Conservation (phyloP, 2,888 invertebrate species). For the Dryomyza anilis region DNA sequence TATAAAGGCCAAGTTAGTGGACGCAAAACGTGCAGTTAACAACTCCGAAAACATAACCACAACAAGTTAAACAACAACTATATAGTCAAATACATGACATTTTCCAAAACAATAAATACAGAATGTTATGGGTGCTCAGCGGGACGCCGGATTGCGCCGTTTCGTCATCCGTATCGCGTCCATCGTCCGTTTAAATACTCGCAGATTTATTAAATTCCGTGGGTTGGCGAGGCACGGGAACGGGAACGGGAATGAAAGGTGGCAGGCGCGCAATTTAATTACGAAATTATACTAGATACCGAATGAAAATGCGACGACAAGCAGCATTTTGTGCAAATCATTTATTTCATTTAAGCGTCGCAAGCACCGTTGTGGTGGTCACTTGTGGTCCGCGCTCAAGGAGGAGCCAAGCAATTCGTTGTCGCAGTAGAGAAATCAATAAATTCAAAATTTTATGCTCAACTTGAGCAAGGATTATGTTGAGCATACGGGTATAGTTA, state of each 20-base stretch:
- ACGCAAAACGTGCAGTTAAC: slow-evolving; percentile 23
- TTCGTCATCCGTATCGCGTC: neutral
- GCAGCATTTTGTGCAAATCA: slow-evolving; percentile 27
- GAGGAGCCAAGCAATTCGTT: too few relatives aligned
- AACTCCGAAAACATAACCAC: slow-evolving; percentile 6
- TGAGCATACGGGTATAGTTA: too few relatives aligned
- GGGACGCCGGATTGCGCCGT: neutral
- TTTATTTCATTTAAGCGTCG: slow-evolving; percentile 21
- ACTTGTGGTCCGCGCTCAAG: too few relatives aligned
- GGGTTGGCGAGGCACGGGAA: too few relatives aligned
- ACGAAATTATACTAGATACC: slow-evolving; percentile 41
- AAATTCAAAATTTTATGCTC: neutral
- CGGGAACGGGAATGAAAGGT: too few relatives aligned
- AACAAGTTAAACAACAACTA: slow-evolving; percentile 13
- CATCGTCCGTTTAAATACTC: slow-evolving; percentile 40
- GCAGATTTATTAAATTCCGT: slow-evolving; percentile 53
- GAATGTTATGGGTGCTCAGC: neutral
- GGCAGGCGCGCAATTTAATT: slow-evolving; percentile 41
- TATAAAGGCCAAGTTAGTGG: slow-evolving; percentile 18
- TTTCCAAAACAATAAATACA: slow-evolving; percentile 9
- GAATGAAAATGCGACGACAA: slow-evolving; percentile 48
- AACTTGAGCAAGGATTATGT: neutral
- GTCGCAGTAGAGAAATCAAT: neutral
- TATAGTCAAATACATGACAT: slow-evolving; percentile 1
- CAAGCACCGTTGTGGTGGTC: too few relatives aligned